Evolutionary conservation across 1,140 invertebrate species (phyloP), one percentile per base, ranked within the genome.

Genomic region (Schlechtendalia chinensis): DNA sequence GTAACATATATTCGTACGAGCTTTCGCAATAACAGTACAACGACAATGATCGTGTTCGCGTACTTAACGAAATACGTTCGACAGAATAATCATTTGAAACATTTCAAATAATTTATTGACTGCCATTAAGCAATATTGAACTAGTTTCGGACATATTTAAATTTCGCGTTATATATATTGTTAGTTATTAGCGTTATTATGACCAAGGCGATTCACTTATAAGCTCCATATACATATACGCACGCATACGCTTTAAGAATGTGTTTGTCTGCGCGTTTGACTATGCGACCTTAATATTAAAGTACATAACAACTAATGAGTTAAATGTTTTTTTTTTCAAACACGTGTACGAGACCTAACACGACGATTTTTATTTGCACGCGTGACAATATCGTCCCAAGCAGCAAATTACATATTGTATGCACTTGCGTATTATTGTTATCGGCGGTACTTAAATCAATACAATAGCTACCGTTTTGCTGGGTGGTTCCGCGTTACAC

Each of bases 161-260:
- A 47, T 47, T 69, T 24, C n/a, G 22, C 39, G n/a, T 69, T 69
- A 69, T 39, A 69, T 29, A 69, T 69, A 47, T 45, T 45, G 39
- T 65, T 19, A 69, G 19, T 69, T 69, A 69, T 69, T 69, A 69
- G n/a, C 32, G 32, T 47, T 47, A n/a, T n/a, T n/a, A 69, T 69
- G 3, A 47, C n/a, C 65, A 69, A 69, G 65, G 65, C 65, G 5
- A 22, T 69, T 69, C 32, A n/a, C 65, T 67, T 67, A 45, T 17
- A 12, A 10, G 17, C n/a, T n/a, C n/a, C n/a, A n/a, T n/a, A n/a
- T 11, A 58, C n/a, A 54, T 5, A n/a, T 56, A 58, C 14, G 1
- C 12, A 47, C 16, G n/a, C n/a, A 12, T 14, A 24, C 5, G 39
- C 5, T 17, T 17, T 4, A 19, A 11, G 6, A 19, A 10, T 45